Conservation (phyloP, 2,113 vertebrate species). For the Cololabis saira region DNA sequence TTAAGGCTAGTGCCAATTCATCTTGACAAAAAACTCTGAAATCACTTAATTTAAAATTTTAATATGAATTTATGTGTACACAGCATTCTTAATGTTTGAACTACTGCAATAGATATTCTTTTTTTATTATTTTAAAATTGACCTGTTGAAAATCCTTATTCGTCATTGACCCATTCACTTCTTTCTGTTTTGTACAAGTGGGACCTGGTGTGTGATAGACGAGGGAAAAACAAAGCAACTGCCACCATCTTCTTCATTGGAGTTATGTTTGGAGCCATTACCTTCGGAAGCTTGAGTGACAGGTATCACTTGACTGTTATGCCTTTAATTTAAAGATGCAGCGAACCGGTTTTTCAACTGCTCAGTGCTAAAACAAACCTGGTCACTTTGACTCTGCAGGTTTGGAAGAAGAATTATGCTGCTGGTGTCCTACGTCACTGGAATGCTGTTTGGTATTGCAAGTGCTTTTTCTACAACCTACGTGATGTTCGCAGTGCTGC, state of each 20-base stretch:
- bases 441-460: slow-evolving; percentile 68
- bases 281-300: slow-evolving; percentile 86
- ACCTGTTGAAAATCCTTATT: too few species aligned
- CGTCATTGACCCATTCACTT: too few species aligned
- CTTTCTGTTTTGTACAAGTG: slow-evolving; percentile 72
- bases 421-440: slow-evolving; percentile 70
- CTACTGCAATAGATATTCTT: too few species aligned
- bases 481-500: slow-evolving; percentile 75
- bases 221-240: slow-evolving; percentile 80
- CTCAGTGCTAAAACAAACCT: not conserved
- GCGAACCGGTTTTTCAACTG: not conserved
- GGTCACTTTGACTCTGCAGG: slow-evolving; percentile 39
- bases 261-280: slow-evolving; percentile 83
- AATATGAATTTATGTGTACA: too few species aligned
- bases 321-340: not conserved
- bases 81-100: too few species aligned
- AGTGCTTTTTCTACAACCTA: slow-evolving; percentile 77
- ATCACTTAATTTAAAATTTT: too few species aligned
- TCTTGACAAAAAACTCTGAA: too few species aligned
- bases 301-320: slow-evolving; percentile 67
- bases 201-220: slow-evolving; percentile 87
- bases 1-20: too few species aligned
- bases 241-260: slow-evolving; percentile 88
- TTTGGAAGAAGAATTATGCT: slow-evolving; percentile 77
- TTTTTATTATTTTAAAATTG: too few species aligned